These are phyloP conservation scores for Leptoteleia sp. DNA, from an alignment of 1,140 invertebrate genomes.

Conservation along the genomic window DNA sequence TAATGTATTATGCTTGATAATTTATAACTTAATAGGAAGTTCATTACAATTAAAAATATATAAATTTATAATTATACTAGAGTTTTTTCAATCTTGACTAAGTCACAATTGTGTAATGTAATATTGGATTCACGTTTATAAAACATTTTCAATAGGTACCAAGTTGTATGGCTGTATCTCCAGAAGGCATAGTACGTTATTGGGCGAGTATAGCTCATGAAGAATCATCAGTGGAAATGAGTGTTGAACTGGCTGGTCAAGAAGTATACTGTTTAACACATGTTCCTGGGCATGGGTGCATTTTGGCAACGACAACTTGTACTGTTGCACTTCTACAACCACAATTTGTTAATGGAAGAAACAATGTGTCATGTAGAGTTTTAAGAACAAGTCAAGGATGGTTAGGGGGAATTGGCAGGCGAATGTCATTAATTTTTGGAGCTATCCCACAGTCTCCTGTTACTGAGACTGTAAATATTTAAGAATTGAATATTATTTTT, in stretches of 20 bases:
- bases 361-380: constrained; percentile 86
- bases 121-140: too few species aligned
- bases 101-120: too few species aligned
- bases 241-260: constrained; percentile 88
- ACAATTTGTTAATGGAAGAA: constrained; percentile 83
- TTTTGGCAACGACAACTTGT: constrained; percentile 95
- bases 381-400: constrained; percentile 91
- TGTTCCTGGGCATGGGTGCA: constrained; percentile 87
- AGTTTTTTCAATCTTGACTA: too few species aligned
- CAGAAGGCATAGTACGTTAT: constrained; percentile 94
- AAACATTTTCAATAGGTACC: constrained; percentile 82
- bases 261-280: constrained; percentile 90
- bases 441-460: constrained; percentile 86
- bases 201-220: constrained; percentile 96
- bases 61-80: too few species aligned
- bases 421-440: constrained; percentile 94
- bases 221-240: constrained; percentile 90
- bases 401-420: constrained; percentile 91
- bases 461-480: constrained; percentile 87
- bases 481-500: constrained; percentile 16
- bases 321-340: constrained; percentile 90
- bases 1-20: too few species aligned
- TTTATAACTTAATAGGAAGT: too few species aligned
- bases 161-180: constrained; percentile 94
- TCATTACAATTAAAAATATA: too few species aligned